Percentiles rank a stretch among this genome's conserved stretches.
Conservation (phyloP, 2,888 invertebrate genomes). For the Mesorhabditis spiculigera region DNA sequence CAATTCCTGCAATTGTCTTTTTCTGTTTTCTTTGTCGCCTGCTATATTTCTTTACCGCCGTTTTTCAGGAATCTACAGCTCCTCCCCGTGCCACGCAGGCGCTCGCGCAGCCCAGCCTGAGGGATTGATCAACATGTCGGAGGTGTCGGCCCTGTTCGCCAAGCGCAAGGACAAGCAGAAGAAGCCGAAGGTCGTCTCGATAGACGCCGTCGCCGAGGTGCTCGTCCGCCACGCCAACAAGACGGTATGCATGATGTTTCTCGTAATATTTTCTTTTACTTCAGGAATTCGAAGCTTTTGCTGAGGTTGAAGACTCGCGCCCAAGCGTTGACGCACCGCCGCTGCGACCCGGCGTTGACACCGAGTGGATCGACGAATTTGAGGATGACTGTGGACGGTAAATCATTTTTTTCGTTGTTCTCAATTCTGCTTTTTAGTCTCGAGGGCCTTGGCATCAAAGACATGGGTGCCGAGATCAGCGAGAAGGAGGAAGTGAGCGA, state of each 20-base stretch:
- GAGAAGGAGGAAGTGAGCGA: conserved; percentile 10
- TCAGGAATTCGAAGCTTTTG: too few relatives aligned
- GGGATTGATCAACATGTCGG: too few relatives aligned
- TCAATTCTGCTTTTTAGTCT: conserved; percentile 17
- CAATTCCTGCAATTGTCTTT: too few relatives aligned
- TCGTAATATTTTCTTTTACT: too few relatives aligned
- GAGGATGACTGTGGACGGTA: conserved; percentile 24
- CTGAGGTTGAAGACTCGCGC: too few relatives aligned
- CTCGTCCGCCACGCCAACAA: conserved; percentile 40
- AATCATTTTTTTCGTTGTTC: neutral
- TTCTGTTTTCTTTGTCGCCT: too few relatives aligned
- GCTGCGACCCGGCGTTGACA: too few relatives aligned
- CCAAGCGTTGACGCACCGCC: too few relatives aligned
- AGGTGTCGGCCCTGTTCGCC: conserved; percentile 40
- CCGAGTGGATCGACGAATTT: conserved; percentile 39
- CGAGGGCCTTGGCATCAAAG: conserved; percentile 40
- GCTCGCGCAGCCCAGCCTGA: too few relatives aligned
- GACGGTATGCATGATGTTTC: conserved; percentile 20
- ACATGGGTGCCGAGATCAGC: conserved; percentile 34
- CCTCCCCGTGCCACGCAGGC: too few relatives aligned
- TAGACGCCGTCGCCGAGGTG: conserved; percentile 47
- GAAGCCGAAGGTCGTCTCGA: conserved; percentile 41
- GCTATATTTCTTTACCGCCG: too few relatives aligned
- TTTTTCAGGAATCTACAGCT: too few relatives aligned
- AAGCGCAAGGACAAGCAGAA: conserved; percentile 51